Evolutionary conservation across 2,797 vertebrate species (phyloP), one percentile per base, ranked within the genome.

Genomic region (Sardinella longiceps): DNA sequence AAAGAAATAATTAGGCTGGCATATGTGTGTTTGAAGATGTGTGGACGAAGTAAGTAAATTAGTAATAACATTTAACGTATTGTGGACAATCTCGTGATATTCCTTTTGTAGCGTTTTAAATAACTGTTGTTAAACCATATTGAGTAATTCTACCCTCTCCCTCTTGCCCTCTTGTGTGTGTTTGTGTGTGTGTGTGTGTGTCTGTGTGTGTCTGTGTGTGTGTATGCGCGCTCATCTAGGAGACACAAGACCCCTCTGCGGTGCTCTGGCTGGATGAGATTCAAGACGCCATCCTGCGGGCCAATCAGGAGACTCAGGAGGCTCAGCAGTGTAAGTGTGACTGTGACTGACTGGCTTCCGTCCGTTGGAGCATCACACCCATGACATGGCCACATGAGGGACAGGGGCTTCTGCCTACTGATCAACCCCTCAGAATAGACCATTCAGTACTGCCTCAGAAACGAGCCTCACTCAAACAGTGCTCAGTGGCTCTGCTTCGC

Each of bases 201-300:
- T 10, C n/a, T 83, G 51, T 81, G 45, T 58, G 28, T 56, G 39
- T 18, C 25, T 82, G 39, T 60, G 1, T 81, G 5, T 70, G 25
- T 51, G 11, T 74, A 25, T 83, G n/a, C 56, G 15, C 84, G 33
- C 89, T 18, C 66, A 5, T 33, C 3, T 90, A 10, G 43, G 98
- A 99, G 91, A 98, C 96, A 0, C 95, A 92, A 88, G 98, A 99
- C 88, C 97, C 98, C 11, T 99, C 98, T 37, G 98, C 98, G 82
- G 98, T 98, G 56, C 93, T 99, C 46, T 99, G 98, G 98, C 88
- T 99, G 91, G 98, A 99, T 94, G 98, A 99, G 94, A 99, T 99
- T 92, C 98, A 99, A 89, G 96, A 96, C 80, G 96, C 96, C 4
- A 93, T 99, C 88, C 92, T 96, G 45, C 95, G 90, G 86, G 96